Evolutionary conservation across 1,140 invertebrate species (phyloP).

Genomic region (Diorhabda carinulata): DNA sequence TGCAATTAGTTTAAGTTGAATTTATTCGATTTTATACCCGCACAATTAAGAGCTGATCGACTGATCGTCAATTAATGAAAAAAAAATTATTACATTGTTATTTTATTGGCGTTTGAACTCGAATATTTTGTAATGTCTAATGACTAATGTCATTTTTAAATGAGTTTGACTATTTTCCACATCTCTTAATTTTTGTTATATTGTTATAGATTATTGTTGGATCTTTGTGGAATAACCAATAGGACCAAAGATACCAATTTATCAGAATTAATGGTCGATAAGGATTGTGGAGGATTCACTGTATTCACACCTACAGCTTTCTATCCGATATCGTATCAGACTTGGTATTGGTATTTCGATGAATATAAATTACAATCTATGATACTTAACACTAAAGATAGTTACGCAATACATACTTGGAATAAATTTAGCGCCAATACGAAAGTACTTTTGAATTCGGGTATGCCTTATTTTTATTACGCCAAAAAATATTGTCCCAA

Average conservation of each 20-base stretch:
- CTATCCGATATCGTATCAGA: conserved; percentile 62
- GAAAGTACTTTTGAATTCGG: conserved; percentile 49
- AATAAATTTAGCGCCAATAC: conserved; percentile 58
- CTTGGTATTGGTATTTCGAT: conserved; percentile 63
- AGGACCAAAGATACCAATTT: conserved; percentile 56
- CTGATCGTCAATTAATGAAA: too few relatives aligned
- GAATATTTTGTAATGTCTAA: too few relatives aligned
- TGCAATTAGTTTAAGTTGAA: too few relatives aligned
- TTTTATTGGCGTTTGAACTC: too few relatives aligned
- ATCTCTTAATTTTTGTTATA: too few relatives aligned
- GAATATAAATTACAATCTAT: conserved; percentile 48
- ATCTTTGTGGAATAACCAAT: conserved; percentile 52
- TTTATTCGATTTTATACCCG: too few relatives aligned
- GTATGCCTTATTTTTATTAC: conserved; percentile 54
- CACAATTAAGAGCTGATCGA: too few relatives aligned
- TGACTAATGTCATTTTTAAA: too few relatives aligned
- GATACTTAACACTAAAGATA: conserved; percentile 51
- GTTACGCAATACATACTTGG: conserved; percentile 65
- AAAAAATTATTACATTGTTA: too few relatives aligned
- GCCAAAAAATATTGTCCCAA: conserved; percentile 59
- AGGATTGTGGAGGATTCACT: conserved; percentile 58
- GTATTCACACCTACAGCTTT: conserved; percentile 60
- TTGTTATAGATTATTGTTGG: neutral
- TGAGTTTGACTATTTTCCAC: too few relatives aligned
- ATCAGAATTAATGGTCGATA: conserved; percentile 55